Percentiles rank a stretch among this genome's conserved stretches.
Evolutionary conservation across 2,113 vertebrate genomes (phyloP).

Genomic region (Protomyctophum bolini): DNA sequence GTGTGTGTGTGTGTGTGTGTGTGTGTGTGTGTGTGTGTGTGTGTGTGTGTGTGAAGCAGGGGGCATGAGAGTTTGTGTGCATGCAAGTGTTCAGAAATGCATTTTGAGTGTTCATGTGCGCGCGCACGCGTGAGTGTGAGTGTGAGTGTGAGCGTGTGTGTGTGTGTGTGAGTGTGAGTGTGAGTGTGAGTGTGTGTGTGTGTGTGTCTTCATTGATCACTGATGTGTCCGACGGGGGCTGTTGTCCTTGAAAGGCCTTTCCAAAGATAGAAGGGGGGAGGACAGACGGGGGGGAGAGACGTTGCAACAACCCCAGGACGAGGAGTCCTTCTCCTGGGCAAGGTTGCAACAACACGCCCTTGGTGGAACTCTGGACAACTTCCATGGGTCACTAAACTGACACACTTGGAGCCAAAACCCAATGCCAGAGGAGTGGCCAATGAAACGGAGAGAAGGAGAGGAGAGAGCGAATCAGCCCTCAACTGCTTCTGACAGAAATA

Average conservation of each 20-base stretch:
- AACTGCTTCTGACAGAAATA: too few relatives aligned
- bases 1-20: constrained; percentile 8
- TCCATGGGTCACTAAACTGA: constrained; percentile 10
- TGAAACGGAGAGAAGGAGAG: not conserved
- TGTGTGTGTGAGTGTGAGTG: not conserved
- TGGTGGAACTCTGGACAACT: not conserved
- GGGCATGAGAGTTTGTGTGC: not conserved
- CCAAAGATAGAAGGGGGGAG: constrained; percentile 1
- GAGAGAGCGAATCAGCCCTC: not conserved
- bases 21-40: constrained; percentile 24
- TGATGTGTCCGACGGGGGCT: constrained; percentile 12
- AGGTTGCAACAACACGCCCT: not conserved
- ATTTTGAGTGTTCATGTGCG: not conserved
- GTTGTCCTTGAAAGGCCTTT: constrained; percentile 42
- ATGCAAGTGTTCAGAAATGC: too few relatives aligned
- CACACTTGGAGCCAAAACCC: constrained; percentile 18
- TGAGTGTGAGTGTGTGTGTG: not conserved
- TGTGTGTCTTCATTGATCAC: constrained; percentile 25
- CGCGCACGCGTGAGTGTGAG: not conserved
- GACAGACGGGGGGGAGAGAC: not conserved
- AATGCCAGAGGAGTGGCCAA: constrained; percentile 13
- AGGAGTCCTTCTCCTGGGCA: constrained; percentile 7
- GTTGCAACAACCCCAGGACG: constrained; percentile 7
- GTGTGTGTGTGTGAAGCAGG: constrained; percentile 4
- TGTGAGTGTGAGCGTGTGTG: constrained; percentile 1